These are phyloP conservation scores for Tetraodon nigroviridis DNA, from an alignment of 2,113 vertebrate species.

Conservation along the genomic window DNA sequence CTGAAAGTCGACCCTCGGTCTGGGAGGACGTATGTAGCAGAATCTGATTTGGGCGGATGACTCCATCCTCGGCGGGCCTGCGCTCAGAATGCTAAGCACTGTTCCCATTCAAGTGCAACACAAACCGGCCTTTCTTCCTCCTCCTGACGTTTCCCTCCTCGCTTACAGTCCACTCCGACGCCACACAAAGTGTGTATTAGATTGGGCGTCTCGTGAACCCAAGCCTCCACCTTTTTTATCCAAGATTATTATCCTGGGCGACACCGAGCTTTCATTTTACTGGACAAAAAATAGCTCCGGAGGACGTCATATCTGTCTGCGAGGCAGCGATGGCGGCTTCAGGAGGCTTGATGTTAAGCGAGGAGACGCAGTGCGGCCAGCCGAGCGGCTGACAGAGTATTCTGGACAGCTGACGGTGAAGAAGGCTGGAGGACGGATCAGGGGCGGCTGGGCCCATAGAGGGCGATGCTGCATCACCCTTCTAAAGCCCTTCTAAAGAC, in stretches of 20 bases:
- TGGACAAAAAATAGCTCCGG: slow-evolving; percentile 41
- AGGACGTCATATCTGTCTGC: slow-evolving; percentile 37
- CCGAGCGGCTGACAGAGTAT: slow-evolving; percentile 33
- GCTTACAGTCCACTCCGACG: slow-evolving; percentile 54
- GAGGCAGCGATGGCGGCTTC: slow-evolving; percentile 29
- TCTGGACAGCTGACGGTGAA: slow-evolving; percentile 38
- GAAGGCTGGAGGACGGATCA: slow-evolving; percentile 27
- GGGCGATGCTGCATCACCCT: too few relatives aligned
- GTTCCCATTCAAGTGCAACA: slow-evolving; percentile 46
- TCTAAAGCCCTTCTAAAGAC: too few relatives aligned
- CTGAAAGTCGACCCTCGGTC: slow-evolving; percentile 59
- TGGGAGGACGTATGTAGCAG: slow-evolving; percentile 52
- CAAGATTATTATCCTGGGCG: slow-evolving; percentile 51
- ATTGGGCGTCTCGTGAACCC: neutral
- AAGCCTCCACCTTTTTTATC: slow-evolving; percentile 4
- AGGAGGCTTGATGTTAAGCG: slow-evolving; percentile 42
- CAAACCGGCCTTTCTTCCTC: slow-evolving; percentile 62
- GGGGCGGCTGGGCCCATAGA: neutral
- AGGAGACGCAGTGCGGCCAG: slow-evolving; percentile 39
- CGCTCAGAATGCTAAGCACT: slow-evolving; percentile 66
- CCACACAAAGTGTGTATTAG: slow-evolving; percentile 25
- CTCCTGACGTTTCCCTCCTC: slow-evolving; percentile 46
- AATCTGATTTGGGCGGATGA: slow-evolving; percentile 64
- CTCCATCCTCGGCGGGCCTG: slow-evolving; percentile 56
- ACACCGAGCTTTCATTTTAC: slow-evolving; percentile 47